These are phyloP conservation scores for Asbolus verrucosus DNA, from an alignment of 1,140 invertebrate genomes.

Conservation along the genomic window DNA sequence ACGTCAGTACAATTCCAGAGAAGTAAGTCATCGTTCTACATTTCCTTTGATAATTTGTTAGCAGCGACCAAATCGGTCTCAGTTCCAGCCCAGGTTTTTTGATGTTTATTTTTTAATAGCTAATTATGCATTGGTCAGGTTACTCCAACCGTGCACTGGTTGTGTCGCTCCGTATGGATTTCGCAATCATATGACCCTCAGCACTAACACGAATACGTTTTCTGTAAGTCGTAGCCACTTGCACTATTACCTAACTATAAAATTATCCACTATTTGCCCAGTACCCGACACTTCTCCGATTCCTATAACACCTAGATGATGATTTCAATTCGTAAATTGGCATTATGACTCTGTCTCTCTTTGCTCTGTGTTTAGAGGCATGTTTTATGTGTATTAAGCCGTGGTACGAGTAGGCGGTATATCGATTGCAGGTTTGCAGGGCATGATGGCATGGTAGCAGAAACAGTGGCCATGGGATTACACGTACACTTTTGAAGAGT, in stretches of 20 bases:
- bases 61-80: too few relatives aligned
- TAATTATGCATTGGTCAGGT: slow-evolving; percentile 61
- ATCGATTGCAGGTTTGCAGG: not conserved
- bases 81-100: not conserved
- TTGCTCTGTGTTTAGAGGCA: slow-evolving; percentile 30
- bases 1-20: slow-evolving; percentile 72
- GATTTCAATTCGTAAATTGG: slow-evolving; percentile 9
- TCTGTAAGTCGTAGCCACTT: slow-evolving; percentile 65
- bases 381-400: slow-evolving; percentile 11
- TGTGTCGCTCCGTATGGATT: slow-evolving; percentile 80
- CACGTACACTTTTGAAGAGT: slow-evolving; percentile 7
- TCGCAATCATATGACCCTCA: slow-evolving; percentile 77
- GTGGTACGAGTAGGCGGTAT: not conserved
- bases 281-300: too few relatives aligned
- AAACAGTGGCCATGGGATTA: not conserved
- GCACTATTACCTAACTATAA: slow-evolving; percentile 9
- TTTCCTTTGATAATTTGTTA: too few relatives aligned
- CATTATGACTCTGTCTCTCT: slow-evolving; percentile 25
- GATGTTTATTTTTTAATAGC: slow-evolving; percentile 42
- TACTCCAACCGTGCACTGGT: slow-evolving; percentile 71
- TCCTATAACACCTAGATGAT: too few relatives aligned
- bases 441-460: slow-evolving; percentile 1
- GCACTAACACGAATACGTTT: slow-evolving; percentile 72
- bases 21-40: too few relatives aligned
- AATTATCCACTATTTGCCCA: too few relatives aligned